phyloP scores from a whole-genome alignment of 2,113 vertebrate species.

The Sakesphorus luctuosus region DNA sequence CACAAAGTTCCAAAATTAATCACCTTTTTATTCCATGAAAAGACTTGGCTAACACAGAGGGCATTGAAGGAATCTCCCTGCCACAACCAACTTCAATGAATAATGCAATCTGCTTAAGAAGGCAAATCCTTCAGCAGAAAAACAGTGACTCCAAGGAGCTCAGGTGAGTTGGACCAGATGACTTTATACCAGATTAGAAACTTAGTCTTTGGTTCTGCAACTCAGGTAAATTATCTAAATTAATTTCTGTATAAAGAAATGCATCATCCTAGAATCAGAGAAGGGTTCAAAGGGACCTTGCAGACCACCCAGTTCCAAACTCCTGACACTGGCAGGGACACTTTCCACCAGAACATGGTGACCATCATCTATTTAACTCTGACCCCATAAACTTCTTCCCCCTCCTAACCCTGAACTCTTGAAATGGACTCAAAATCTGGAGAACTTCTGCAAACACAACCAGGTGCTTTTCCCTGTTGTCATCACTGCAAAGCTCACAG shows the following conservation, averaged over 20 bases:
- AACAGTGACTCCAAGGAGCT: neutral
- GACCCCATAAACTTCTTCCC: neutral
- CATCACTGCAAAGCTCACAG: fast-evolving
- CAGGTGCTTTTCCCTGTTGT: neutral
- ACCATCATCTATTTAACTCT: neutral
- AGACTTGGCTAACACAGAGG: neutral
- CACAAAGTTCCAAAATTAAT: neutral
- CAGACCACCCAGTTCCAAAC: neutral
- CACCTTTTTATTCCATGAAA: neutral
- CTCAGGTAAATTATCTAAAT: neutral
- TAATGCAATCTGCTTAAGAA: neutral
- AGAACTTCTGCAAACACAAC: neutral
- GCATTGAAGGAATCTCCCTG: neutral
- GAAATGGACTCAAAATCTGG: neutral
- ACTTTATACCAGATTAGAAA: neutral
- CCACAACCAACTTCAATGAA: neutral
- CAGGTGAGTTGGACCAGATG: neutral
- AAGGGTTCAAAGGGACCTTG: neutral
- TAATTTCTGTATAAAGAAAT: neutral
- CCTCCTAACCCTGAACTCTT: neutral
- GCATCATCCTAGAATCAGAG: neutral
- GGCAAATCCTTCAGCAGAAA: neutral
- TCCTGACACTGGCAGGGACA: neutral
- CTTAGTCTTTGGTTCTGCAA: neutral
- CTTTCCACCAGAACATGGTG: neutral